Percentiles rank a stretch among this genome's conserved stretches.
These are phyloP conservation scores for Labeo catla DNA, from an alignment of 2,113 vertebrate genomes.

Conservation along the genomic window DNA sequence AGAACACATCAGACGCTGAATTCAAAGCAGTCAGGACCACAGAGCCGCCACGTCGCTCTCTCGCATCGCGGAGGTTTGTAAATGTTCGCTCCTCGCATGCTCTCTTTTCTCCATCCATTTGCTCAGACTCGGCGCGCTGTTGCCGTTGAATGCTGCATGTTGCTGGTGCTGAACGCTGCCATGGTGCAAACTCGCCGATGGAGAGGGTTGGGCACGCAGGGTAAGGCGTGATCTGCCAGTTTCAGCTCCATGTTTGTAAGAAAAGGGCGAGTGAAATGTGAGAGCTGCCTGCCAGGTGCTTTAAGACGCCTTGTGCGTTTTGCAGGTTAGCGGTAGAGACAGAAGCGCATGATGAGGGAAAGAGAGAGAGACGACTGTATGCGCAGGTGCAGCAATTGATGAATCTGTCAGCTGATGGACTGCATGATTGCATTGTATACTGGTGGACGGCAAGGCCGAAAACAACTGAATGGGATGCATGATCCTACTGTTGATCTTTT, in stretches of 20 bases:
- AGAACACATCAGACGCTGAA: conserved; percentile 41
- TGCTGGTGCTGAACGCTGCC: conserved; percentile 29
- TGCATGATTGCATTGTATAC: conserved; percentile 34
- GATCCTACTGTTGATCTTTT: conserved; percentile 3
- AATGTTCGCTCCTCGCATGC: conserved; percentile 40
- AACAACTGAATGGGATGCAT: neutral
- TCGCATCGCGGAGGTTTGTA: conserved; percentile 58
- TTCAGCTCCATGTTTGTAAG: conserved; percentile 54
- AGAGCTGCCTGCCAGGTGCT: conserved; percentile 50
- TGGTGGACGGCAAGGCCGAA: conserved; percentile 21
- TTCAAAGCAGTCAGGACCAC: conserved; percentile 48
- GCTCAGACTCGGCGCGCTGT: neutral
- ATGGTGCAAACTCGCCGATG: conserved; percentile 45
- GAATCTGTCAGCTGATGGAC: conserved; percentile 30
- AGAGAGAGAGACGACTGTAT: neutral
- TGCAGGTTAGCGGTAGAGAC: conserved; percentile 30
- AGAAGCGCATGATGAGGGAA: conserved; percentile 4
- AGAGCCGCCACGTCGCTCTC: conserved; percentile 34
- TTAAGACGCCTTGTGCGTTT: conserved; percentile 37
- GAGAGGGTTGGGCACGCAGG: conserved; percentile 24
- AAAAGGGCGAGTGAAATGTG: conserved; percentile 14
- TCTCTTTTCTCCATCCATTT: conserved; percentile 9
- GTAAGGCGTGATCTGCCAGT: conserved; percentile 49
- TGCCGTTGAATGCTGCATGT: conserved; percentile 22
- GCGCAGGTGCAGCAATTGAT: conserved; percentile 36